Conservation (phyloP, 2,797 vertebrate species). For the Florisuga fusca region DNA sequence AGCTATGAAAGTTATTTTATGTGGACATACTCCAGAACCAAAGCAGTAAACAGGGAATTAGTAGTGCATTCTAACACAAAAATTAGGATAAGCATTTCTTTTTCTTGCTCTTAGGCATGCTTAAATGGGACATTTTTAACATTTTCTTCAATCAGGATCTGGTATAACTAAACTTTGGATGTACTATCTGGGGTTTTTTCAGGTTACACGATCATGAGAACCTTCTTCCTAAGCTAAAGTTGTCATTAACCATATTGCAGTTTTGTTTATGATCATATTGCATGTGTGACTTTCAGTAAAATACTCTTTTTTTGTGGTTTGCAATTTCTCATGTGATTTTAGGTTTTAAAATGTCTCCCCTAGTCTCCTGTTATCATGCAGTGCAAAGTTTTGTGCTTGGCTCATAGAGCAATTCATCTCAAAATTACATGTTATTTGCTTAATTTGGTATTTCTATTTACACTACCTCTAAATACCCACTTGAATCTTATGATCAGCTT, state of each 20-base stretch:
- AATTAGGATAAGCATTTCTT: background rate
- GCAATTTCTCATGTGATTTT: slow-evolving; percentile 22
- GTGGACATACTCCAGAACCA: background rate
- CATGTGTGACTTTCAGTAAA: background rate
- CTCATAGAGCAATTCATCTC: slow-evolving; percentile 35
- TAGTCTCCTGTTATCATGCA: slow-evolving; percentile 11
- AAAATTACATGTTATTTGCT: slow-evolving; percentile 71
- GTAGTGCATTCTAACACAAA: background rate
- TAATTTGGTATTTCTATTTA: slow-evolving; percentile 70
- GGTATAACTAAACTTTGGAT: background rate
- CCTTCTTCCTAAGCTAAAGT: background rate
- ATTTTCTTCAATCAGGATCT: background rate
- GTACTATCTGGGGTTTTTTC: background rate
- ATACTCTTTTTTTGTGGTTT: slow-evolving; percentile 3
- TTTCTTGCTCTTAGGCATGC: background rate
- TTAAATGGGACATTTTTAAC: background rate
- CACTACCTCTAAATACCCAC: slow-evolving; percentile 58
- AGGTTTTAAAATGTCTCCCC: slow-evolving; percentile 35
- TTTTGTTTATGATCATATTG: background rate
- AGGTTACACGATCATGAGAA: background rate
- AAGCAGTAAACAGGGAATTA: background rate
- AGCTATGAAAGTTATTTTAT: background rate
- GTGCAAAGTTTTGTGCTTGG: slow-evolving; percentile 9
- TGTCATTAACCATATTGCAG: background rate
- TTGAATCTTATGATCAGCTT: slow-evolving; percentile 59